Evolutionary conservation across 2,888 invertebrate genomes (phyloP).

Genomic region (Drosophila pseudotakahashii): DNA sequence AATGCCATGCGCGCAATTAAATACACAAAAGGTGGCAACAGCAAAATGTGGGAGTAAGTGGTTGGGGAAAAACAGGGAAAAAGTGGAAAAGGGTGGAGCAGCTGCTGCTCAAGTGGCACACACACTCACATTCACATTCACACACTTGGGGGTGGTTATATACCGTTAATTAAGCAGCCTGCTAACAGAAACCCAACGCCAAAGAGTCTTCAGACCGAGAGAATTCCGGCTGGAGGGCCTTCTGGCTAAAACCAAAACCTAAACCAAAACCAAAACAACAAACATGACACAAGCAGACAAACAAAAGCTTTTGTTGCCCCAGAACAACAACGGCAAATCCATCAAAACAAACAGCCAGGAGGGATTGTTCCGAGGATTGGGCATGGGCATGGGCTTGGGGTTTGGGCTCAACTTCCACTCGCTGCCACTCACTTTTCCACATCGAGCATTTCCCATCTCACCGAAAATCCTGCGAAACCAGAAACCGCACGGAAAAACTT

Average conservation of each 20-base stretch:
- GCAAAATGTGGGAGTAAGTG: constrained; percentile 29
- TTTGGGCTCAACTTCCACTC: constrained; percentile 27
- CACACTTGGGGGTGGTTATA: constrained; percentile 37
- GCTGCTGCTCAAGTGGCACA: constrained; percentile 66
- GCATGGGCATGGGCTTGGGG: constrained; percentile 23
- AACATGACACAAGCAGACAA: constrained; percentile 77
- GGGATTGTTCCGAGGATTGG: constrained; percentile 48
- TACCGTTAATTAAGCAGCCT: constrained; percentile 82
- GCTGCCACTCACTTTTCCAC: constrained; percentile 34
- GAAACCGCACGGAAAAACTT: constrained; percentile 56
- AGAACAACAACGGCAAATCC: constrained; percentile 75
- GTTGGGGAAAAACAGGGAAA: neutral
- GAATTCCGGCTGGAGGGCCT: constrained; percentile 30
- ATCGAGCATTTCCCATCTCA: constrained; percentile 39
- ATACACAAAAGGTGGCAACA: constrained; percentile 82
- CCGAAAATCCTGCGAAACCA: constrained; percentile 37
- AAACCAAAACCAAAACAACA: constrained; percentile 50
- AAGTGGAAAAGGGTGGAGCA: constrained; percentile 32
- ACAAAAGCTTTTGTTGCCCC: constrained; percentile 72
- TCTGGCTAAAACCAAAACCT: constrained; percentile 41
- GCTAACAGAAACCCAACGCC: constrained; percentile 46
- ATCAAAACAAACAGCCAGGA: constrained; percentile 80
- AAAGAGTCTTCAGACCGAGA: constrained; percentile 24
- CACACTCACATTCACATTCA: constrained; percentile 41
- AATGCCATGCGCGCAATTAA: constrained; percentile 84